phyloP scores from a whole-genome alignment of 2,113 vertebrate species.

The Pipra filicauda region DNA sequence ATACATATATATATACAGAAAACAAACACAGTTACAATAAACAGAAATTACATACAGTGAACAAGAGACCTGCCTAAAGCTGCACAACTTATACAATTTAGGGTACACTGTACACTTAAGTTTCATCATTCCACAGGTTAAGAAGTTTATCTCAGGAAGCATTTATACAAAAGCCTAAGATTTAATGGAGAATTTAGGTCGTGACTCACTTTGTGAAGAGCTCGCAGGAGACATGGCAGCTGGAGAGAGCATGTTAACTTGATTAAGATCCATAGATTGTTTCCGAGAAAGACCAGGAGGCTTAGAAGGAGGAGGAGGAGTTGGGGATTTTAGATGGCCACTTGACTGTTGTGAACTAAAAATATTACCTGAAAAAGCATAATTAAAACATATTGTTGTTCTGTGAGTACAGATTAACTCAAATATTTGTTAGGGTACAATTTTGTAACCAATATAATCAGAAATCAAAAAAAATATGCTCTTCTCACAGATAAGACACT shows the following conservation, averaged over 20 bases:
- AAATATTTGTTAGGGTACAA: background rate
- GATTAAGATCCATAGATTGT: constrained; percentile 90
- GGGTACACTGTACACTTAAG: constrained; percentile 65
- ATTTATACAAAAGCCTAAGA: constrained; percentile 74
- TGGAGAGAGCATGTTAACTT: constrained; percentile 92
- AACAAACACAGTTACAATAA: constrained; percentile 78
- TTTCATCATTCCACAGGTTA: constrained; percentile 66
- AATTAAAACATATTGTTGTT: constrained; percentile 14
- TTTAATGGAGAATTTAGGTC: constrained; percentile 74
- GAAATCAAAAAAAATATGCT: background rate
- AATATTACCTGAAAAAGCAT: constrained; percentile 71
- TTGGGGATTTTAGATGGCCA: constrained; percentile 94
- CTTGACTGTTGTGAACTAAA: constrained; percentile 88
- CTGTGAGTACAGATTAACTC: background rate
- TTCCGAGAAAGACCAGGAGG: constrained; percentile 90
- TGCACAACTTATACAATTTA: constrained; percentile 69
- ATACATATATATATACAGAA: constrained; percentile 76
- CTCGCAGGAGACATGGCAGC: constrained; percentile 90
- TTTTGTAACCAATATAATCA: background rate
- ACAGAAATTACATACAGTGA: constrained; percentile 77
- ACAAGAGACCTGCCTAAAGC: constrained; percentile 73
- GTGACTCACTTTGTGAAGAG: constrained; percentile 94
- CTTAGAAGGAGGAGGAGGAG: constrained; percentile 86
- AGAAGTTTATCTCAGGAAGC: constrained; percentile 64
- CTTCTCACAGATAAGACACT: background rate